Evolutionary conservation across 2,113 vertebrate species (phyloP), one percentile per base, ranked within the genome.

Genomic region (Alaudala cheleensis): DNA sequence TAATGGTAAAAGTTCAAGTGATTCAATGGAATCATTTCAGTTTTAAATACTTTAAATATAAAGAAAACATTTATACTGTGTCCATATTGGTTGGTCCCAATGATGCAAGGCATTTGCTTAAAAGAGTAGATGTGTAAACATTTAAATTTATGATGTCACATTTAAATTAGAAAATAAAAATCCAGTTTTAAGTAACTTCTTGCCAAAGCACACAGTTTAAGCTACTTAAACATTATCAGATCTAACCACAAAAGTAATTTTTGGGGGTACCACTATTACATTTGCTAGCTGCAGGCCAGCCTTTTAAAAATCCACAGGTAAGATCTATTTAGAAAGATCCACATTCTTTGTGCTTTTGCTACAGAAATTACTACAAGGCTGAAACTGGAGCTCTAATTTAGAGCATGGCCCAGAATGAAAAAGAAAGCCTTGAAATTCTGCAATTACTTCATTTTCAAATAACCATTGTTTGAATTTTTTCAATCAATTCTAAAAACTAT

Each of bases 361-460:
- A n/a, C 15, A 3, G 21, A 85, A 90, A 49, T 82, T 51, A 67
- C 23, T 34, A 7, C 3, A 61, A n/a, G 54, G 42, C 67, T 86
- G 72, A 73, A 95, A 83, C 26, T 23, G 80, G 44, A 93, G 96
- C 96, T 95, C 95, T 95, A 94, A 96, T 96, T 95, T 96, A 96
- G 95, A 96, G 94, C 80, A 86, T 6, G 47, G 69, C 28, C 53
- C 77, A 71, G 39, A 90, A 72, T 24, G 17, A 64, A 78, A 81
- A 60, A 78, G 16, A 72, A 82, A 81, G 10, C 11, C 26, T 83
- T 58, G 24, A 33, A 92, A 67, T 86, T 81, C 86, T 77, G 49
- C 71, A 85, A 6, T 78, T 73, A 47, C 11, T 86, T 90, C 34
- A 14, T 29, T 80, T 49, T 47, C 4, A 2, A 94, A 88, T 37